phyloP scores from a whole-genome alignment of 2,113 vertebrate genomes.

The Lycaon pictus region DNA sequence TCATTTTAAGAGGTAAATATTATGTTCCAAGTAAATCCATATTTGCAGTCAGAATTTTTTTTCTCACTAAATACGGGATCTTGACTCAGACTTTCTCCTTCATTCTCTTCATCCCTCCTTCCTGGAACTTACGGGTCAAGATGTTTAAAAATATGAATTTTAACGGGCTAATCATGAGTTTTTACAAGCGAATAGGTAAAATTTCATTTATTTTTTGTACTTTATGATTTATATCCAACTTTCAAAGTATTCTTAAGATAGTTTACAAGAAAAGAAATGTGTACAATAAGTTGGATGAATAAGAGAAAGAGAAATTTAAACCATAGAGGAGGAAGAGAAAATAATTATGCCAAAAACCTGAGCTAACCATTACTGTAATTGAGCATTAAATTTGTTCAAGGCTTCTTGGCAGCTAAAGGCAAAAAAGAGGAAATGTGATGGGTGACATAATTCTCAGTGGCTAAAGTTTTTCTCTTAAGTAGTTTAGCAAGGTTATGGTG shows the following conservation, averaged over 20 bases:
- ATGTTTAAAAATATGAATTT: constrained; percentile 44
- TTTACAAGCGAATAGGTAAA: constrained; percentile 41
- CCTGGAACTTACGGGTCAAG: neutral
- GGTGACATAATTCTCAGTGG: constrained; percentile 43
- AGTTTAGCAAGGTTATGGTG: constrained; percentile 41
- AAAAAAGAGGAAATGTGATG: constrained; percentile 41
- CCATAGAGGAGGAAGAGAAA: constrained; percentile 51
- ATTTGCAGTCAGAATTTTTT: neutral
- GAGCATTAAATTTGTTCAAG: constrained; percentile 77
- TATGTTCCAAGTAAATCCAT: constrained; percentile 1
- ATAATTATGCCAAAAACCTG: constrained; percentile 62
- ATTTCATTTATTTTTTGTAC: constrained; percentile 38
- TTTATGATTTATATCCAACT: constrained; percentile 34
- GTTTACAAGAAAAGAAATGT: constrained; percentile 61
- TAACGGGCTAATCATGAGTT: neutral
- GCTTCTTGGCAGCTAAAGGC: constrained; percentile 51
- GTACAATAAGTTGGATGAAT: constrained; percentile 44
- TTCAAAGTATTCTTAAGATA: neutral
- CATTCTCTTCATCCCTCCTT: neutral
- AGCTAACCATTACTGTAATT: constrained; percentile 68
- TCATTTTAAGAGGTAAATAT: constrained; percentile 43
- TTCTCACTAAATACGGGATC: neutral
- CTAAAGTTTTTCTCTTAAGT: constrained; percentile 23
- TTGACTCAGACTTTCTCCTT: constrained; percentile 9
- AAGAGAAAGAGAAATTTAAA: constrained; percentile 71